Conservation (phyloP, 2,888 invertebrate species). For the Amblyteles armatorius region DNA sequence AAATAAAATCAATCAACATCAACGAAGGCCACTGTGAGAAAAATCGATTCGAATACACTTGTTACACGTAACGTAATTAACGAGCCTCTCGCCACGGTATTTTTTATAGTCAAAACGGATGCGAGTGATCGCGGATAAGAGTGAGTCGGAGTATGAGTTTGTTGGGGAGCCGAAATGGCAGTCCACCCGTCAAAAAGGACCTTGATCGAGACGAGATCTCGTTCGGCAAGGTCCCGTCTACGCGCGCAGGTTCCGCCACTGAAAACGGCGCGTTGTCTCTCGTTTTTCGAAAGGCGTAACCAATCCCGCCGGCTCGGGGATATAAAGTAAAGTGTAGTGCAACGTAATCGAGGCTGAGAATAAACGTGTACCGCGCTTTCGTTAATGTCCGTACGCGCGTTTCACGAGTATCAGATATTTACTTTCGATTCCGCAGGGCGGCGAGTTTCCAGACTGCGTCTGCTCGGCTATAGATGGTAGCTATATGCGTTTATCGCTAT, state of each 20-base stretch:
- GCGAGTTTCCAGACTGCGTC: conserved; percentile 33
- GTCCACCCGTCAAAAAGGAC: conserved; percentile 24
- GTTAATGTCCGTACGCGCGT: conserved; percentile 9
- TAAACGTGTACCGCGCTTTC: neutral
- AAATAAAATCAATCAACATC: neutral
- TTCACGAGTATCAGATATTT: conserved; percentile 35
- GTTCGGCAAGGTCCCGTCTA: conserved; percentile 10
- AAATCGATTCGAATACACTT: neutral
- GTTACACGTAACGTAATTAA: neutral
- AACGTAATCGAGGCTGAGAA: conserved; percentile 13
- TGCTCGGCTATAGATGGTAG: neutral
- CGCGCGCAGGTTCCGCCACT: neutral
- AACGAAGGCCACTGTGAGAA: neutral
- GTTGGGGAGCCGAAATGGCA: conserved; percentile 18
- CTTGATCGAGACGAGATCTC: conserved; percentile 42
- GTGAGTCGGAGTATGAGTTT: neutral
- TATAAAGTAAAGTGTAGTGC: neutral
- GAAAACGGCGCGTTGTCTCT: neutral
- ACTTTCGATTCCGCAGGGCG: conserved; percentile 55
- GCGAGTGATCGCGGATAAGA: neutral
- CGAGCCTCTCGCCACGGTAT: neutral
- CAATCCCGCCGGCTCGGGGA: neutral
- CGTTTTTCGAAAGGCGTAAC: neutral
- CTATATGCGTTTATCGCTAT: conserved; percentile 6
- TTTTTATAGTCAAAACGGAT: neutral